phyloP scores from a whole-genome alignment of 2,888 invertebrate genomes.

The Clivina fossor region DNA sequence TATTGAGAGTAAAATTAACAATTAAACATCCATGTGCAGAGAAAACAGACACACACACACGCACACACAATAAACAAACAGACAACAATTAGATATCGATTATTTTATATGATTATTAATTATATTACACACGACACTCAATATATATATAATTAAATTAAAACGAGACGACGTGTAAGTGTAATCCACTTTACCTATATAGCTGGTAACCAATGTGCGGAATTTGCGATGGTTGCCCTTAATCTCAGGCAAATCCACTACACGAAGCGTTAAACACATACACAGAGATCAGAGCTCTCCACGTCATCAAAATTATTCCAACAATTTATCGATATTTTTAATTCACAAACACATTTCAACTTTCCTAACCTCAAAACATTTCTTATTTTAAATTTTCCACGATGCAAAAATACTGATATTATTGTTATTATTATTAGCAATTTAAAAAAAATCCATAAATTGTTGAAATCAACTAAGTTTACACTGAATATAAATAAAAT shows the following conservation, averaged over 20 bases:
- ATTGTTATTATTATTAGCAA: not conserved
- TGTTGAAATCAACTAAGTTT: constrained; percentile 25
- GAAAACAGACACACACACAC: too few species aligned
- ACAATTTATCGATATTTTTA: constrained; percentile 20
- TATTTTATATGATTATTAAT: too few species aligned
- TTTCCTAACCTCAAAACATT: not conserved
- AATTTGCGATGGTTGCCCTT: constrained; percentile 99
- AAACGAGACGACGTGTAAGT: constrained; percentile 30
- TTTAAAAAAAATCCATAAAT: constrained; percentile 14
- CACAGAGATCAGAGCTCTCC: constrained; percentile 45
- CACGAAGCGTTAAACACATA: constrained; percentile 56
- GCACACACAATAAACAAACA: too few species aligned
- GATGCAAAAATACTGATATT: not conserved
- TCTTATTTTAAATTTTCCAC: not conserved
- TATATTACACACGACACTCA: too few species aligned
- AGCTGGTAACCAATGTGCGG: constrained; percentile 98
- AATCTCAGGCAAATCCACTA: constrained; percentile 98
- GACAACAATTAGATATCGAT: too few species aligned
- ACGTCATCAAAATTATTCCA: constrained; percentile 26
- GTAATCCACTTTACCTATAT: constrained; percentile 81
- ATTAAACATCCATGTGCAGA: too few species aligned
- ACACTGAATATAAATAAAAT: not conserved
- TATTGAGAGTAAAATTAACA: too few species aligned
- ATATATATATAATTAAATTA: too few species aligned
- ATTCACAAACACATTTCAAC: not conserved